Conservation (phyloP, 1,140 invertebrate species). For the Dysdera silvatica region DNA sequence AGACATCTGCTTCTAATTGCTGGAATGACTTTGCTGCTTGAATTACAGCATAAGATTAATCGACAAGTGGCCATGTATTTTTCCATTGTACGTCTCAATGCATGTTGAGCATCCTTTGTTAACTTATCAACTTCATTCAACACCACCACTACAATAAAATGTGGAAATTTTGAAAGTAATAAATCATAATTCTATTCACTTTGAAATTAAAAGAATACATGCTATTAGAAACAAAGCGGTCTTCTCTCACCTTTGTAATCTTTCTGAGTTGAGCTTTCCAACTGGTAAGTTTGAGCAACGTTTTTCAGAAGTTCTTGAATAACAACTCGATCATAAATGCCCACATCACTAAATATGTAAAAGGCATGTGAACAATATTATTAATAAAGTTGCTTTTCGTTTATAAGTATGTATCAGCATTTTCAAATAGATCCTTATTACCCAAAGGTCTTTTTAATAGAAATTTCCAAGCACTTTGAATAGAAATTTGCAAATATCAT, state of each 20-base stretch:
- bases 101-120: constrained; percentile 97
- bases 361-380: neutral
- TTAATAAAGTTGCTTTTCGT: too few relatives aligned
- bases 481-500: too few relatives aligned
- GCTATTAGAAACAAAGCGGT: too few relatives aligned
- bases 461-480: too few relatives aligned
- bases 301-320: constrained; percentile 97
- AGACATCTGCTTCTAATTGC: constrained; percentile 92
- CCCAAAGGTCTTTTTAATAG: too few relatives aligned
- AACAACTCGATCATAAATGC: constrained; percentile 91
- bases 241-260: constrained; percentile 92
- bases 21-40: constrained; percentile 86
- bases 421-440: too few relatives aligned
- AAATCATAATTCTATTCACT: too few relatives aligned
- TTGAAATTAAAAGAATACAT: too few relatives aligned
- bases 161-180: too few relatives aligned
- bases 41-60: constrained; percentile 89
- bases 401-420: too few relatives aligned
- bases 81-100: constrained; percentile 95
- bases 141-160: too few relatives aligned
- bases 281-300: constrained; percentile 90
- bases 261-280: constrained; percentile 73
- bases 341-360: constrained; percentile 66
- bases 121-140: constrained; percentile 91
- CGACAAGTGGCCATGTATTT: constrained; percentile 95